These are phyloP conservation scores for Oophaga sylvatica DNA, from an alignment of 2,797 vertebrate species.

Conservation along the genomic window DNA sequence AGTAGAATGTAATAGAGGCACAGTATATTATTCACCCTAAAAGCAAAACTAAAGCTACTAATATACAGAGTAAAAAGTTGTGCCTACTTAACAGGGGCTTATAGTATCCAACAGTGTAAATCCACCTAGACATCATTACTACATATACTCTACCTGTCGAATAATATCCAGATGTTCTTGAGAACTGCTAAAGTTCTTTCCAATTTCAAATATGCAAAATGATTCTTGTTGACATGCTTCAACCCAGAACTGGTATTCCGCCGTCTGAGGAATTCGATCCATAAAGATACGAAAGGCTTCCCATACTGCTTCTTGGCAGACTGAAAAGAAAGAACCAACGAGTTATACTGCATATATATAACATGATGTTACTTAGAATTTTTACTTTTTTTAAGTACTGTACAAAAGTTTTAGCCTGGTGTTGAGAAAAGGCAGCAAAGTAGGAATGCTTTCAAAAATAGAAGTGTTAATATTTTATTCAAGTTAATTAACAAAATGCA, in stretches of 20 bases:
- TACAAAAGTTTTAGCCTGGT: no score
- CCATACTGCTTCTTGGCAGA: slow-evolving; percentile 95
- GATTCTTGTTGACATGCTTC: slow-evolving; percentile 85
- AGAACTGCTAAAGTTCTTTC: slow-evolving; percentile 88
- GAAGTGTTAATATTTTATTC: no score
- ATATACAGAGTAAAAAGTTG: neutral
- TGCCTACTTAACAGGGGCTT: no score
- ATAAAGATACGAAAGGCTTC: slow-evolving; percentile 92
- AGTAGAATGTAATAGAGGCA: neutral
- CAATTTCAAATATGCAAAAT: slow-evolving; percentile 87
- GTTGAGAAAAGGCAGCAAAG: no score
- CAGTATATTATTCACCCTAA: neutral
- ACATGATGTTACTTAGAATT: no score
- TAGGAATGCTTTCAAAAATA: no score
- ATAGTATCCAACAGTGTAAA: neutral
- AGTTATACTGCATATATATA: neutral
- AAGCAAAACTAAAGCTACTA: neutral
- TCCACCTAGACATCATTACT: neutral
- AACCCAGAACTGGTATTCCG: slow-evolving; percentile 89
- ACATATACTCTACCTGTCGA: slow-evolving; percentile 69
- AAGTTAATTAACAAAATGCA: no score
- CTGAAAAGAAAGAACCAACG: slow-evolving; percentile 67
- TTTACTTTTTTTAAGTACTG: no score
- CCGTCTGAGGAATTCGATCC: slow-evolving; percentile 86
- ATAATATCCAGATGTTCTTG: slow-evolving; percentile 86